Percentiles rank a stretch among this genome's conserved stretches.
Conservation (phyloP, 2,113 vertebrate genomes). For the Gasterosteus aculeatus region DNA sequence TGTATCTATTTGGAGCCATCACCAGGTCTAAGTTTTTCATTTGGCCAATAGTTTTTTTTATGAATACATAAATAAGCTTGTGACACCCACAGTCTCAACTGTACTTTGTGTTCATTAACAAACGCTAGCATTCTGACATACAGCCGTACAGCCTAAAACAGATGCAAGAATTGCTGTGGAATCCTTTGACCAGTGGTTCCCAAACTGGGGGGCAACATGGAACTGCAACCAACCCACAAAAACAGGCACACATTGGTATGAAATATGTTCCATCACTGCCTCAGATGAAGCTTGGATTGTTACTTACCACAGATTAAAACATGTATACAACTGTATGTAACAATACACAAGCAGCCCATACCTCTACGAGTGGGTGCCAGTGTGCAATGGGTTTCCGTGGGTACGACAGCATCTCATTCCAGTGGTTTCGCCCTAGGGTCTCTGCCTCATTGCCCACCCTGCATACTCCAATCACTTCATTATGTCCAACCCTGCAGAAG, state of each 20-base stretch:
- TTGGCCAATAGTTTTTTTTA: background rate
- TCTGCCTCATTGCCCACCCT: constrained; percentile 93
- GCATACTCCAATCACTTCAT: constrained; percentile 97
- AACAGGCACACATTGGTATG: too few species aligned
- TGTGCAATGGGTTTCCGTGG: constrained; percentile 97
- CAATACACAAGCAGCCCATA: constrained; percentile 64
- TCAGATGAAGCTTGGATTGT: background rate
- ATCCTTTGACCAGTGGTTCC: too few species aligned
- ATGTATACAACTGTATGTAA: background rate
- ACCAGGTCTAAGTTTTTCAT: background rate
- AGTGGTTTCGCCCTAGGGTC: constrained; percentile 93
- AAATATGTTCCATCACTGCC: too few species aligned
- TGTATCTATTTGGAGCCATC: background rate
- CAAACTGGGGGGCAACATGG: background rate
- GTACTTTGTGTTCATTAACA: background rate
- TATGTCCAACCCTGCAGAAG: constrained; percentile 92
- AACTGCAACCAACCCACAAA: too few species aligned
- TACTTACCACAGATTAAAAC: background rate
- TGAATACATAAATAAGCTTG: background rate
- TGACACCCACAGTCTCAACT: background rate
- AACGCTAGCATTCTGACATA: background rate
- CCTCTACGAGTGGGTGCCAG: constrained; percentile 95
- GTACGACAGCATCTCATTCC: constrained; percentile 96
- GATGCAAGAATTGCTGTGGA: too few species aligned
- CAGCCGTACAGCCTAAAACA: background rate